phyloP scores from a whole-genome alignment of 2,113 vertebrate species.

The Chrysochloris asiatica region DNA sequence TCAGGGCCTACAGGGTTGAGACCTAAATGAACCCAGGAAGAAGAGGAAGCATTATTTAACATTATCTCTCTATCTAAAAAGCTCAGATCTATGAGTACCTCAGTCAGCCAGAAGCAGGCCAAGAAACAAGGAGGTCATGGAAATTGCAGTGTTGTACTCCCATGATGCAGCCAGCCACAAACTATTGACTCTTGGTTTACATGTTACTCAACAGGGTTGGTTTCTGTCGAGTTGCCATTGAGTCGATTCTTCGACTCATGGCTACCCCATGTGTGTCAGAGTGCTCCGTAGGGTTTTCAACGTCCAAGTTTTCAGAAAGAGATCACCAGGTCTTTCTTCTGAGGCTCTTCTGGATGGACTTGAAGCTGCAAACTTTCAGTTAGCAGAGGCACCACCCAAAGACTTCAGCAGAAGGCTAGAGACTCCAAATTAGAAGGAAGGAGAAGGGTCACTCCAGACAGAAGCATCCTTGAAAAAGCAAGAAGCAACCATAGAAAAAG shows the following conservation, averaged over 20 bases:
- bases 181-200: not conserved
- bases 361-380: not conserved
- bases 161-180: not conserved
- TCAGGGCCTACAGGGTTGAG: slow-evolving; percentile 69
- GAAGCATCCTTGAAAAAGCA: no score
- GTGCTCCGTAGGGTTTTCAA: not conserved
- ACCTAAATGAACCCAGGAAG: slow-evolving; percentile 47
- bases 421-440: not conserved
- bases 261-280: not conserved
- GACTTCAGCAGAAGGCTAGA: not conserved
- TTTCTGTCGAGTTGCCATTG: not conserved
- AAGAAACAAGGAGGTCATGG: not conserved
- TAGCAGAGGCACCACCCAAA: not conserved
- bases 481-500: no score
- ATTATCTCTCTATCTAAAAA: not conserved
- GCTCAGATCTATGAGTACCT: not conserved
- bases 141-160: not conserved
- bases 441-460: no score
- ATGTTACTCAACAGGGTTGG: not conserved
- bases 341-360: not conserved
- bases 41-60: not conserved
- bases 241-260: no score
- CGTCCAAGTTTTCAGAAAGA: not conserved
- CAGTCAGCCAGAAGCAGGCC: not conserved
- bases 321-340: not conserved